phyloP scores from a whole-genome alignment of 2,113 vertebrate species.

The Thymallus thymallus region DNA sequence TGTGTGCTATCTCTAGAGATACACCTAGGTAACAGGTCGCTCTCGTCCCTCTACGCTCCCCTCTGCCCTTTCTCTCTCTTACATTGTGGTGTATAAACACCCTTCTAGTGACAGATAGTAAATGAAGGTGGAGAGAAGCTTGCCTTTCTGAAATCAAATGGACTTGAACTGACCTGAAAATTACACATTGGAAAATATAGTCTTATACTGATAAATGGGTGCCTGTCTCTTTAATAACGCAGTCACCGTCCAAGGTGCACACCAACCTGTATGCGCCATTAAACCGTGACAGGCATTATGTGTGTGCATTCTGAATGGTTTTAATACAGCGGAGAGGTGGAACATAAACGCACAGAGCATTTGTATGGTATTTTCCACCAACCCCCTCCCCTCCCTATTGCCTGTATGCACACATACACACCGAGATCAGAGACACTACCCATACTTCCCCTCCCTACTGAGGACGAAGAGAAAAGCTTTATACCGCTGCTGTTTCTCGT shows the following conservation, averaged over 20 bases:
- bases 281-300: slow-evolving; percentile 40
- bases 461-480: background rate
- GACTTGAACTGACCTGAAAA: slow-evolving; percentile 61
- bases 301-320: slow-evolving; percentile 36
- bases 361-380: slow-evolving; percentile 8
- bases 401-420: slow-evolving; percentile 10
- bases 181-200: slow-evolving; percentile 22
- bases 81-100: slow-evolving; percentile 29
- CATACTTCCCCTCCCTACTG: slow-evolving; percentile 15
- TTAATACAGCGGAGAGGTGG: background rate
- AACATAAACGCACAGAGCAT: slow-evolving; percentile 25
- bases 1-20: slow-evolving; percentile 56
- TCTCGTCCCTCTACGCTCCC: slow-evolving; percentile 40
- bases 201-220: background rate
- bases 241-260: slow-evolving; percentile 40
- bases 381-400: background rate
- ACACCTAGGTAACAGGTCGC: slow-evolving; percentile 60
- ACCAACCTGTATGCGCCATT: slow-evolving; percentile 41
- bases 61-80: slow-evolving; percentile 31
- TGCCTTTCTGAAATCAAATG: slow-evolving; percentile 50
- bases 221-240: slow-evolving; percentile 62
- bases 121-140: slow-evolving; percentile 45
- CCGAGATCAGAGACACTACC: slow-evolving; percentile 11
- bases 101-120: slow-evolving; percentile 44
- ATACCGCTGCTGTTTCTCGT: slow-evolving; percentile 57